Percentiles rank a stretch among this genome's conserved stretches.
Conservation (phyloP, 2,888 invertebrate species). For the Torymus auratus region DNA sequence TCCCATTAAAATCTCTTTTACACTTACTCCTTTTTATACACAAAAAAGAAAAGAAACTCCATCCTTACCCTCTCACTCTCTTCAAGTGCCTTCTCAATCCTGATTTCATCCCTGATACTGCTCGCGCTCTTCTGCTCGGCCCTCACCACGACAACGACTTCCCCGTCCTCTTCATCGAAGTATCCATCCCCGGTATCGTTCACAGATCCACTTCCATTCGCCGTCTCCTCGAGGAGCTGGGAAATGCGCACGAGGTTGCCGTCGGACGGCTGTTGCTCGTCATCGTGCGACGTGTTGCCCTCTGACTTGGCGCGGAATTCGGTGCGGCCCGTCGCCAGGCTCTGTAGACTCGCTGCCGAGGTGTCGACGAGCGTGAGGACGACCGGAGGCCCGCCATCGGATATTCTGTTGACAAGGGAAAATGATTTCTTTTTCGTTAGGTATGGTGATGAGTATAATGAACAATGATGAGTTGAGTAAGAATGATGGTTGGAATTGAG, state of each 20-base stretch:
- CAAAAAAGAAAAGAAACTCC: too few species aligned
- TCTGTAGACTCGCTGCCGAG: constrained; percentile 79
- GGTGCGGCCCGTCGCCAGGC: constrained; percentile 77
- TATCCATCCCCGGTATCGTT: constrained; percentile 29
- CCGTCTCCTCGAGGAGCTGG: constrained; percentile 18
- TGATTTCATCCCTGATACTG: background rate
- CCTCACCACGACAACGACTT: constrained; percentile 68
- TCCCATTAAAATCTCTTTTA: too few species aligned
- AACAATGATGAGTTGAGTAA: too few species aligned
- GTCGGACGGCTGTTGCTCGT: constrained; percentile 18
- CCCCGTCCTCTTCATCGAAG: constrained; percentile 57
- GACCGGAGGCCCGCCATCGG: constrained; percentile 80
- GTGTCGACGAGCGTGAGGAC: constrained; percentile 81
- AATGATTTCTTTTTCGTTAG: too few species aligned
- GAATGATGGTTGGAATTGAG: too few species aligned
- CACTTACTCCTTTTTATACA: too few species aligned
- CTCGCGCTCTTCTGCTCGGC: constrained; percentile 65
- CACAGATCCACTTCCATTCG: constrained; percentile 5
- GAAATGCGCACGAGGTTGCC: constrained; percentile 1
- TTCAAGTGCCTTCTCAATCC: background rate
- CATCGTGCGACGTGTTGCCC: constrained; percentile 23
- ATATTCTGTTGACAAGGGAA: constrained; percentile 78
- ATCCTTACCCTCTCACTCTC: too few species aligned
- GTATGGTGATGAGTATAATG: too few species aligned
- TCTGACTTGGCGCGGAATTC: constrained; percentile 76